phyloP scores from a whole-genome alignment of 2,797 vertebrate genomes.

The Crocodylus rhombifer region DNA sequence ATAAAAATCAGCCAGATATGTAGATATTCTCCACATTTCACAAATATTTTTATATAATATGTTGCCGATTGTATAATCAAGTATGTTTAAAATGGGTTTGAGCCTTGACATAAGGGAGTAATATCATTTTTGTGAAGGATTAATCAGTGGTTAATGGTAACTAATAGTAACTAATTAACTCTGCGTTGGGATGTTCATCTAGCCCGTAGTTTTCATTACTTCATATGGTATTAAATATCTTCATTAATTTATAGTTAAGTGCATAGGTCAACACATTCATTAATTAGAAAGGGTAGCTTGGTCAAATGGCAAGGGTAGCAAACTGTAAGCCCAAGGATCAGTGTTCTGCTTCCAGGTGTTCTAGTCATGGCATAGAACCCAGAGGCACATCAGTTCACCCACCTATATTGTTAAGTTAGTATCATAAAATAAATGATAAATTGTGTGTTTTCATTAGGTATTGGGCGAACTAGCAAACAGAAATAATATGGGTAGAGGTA shows the following conservation, averaged over 20 bases:
- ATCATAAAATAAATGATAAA: not conserved
- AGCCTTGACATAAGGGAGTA: not conserved
- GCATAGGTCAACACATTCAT: not conserved
- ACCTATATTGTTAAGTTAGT: not conserved
- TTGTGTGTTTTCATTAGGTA: not conserved
- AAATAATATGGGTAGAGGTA: not conserved
- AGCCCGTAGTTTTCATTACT: not conserved
- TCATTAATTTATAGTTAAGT: not conserved
- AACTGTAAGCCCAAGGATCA: not conserved
- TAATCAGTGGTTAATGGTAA: not conserved
- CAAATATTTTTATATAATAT: not conserved
- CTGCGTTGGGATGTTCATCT: not conserved
- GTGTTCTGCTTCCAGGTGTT: not conserved
- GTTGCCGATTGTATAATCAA: not conserved
- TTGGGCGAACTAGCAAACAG: not conserved
- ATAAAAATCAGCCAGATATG: not conserved
- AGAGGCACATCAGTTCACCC: not conserved
- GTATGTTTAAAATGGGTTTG: not conserved
- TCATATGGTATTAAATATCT: not conserved
- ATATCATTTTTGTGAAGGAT: not conserved
- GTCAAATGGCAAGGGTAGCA: not conserved
- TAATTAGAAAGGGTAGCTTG: not conserved
- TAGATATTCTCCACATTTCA: not conserved
- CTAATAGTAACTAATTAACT: not conserved
- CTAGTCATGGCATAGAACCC: rapidly evolving